Conservation (phyloP, 1,140 invertebrate genomes). For the Drosophila pachea region DNA sequence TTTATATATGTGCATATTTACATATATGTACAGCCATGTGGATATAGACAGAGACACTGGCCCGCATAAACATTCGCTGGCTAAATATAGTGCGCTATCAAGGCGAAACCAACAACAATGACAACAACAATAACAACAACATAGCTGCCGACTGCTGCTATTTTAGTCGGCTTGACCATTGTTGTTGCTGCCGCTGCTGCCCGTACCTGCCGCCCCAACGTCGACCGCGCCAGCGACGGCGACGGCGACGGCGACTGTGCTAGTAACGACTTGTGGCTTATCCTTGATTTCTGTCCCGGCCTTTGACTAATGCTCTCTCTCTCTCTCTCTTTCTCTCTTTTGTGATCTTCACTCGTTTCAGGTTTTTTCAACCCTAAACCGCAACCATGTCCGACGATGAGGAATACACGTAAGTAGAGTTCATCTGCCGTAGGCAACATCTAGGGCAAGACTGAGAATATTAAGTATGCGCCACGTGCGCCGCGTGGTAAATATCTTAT, state of each 20-base stretch:
- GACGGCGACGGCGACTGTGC: constrained; percentile 28
- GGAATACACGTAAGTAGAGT: constrained; percentile 85
- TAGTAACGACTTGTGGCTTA: neutral
- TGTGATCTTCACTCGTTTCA: constrained; percentile 56
- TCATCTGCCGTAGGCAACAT: constrained; percentile 2
- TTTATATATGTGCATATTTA: neutral
- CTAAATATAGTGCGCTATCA: constrained; percentile 65
- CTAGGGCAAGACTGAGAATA: neutral
- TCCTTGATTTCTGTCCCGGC: constrained; percentile 8
- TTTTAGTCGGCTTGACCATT: constrained; percentile 30
- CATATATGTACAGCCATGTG: constrained; percentile 7
- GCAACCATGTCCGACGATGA: constrained; percentile 86
- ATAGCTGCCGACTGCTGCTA: constrained; percentile 27
- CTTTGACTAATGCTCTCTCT: constrained; percentile 22
- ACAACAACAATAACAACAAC: constrained; percentile 27
- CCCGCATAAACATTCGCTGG: constrained; percentile 23
- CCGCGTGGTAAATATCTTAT: neutral
- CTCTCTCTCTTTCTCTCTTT: too few relatives aligned
- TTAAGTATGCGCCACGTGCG: constrained; percentile 46
- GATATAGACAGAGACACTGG: constrained; percentile 25
- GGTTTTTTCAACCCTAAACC: constrained; percentile 82
- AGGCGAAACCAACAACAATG: constrained; percentile 51
- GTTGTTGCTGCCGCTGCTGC: constrained; percentile 18
- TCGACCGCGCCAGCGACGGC: constrained; percentile 9
- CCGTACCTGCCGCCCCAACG: constrained; percentile 11